Base-by-base conservation (phyloP, 2,888 invertebrate genomes). In the Lamellibrachia columna region DNA sequence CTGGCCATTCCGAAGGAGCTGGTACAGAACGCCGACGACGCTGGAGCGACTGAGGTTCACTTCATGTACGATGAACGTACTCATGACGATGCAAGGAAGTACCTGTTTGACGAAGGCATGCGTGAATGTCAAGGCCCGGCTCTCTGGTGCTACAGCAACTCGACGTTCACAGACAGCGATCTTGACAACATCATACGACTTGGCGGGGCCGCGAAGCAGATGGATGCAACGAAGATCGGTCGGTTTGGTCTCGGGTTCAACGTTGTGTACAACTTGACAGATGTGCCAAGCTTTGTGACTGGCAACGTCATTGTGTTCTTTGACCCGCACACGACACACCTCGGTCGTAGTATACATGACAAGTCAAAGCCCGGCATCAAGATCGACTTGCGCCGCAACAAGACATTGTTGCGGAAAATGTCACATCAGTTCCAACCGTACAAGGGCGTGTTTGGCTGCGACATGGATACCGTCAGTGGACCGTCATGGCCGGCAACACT, bases 181-280 rank as follows among this genome's bases (percentile, higher is more conserved):
- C 95, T 96, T 58, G 94, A 94, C 75, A 95, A 96, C 93, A 95
- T 96, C 15, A 95, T 94, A 95, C 7, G 96, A 96, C 92, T 95
- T 95, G 94, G 95, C 96, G 4, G 95, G 95, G 28, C 75, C 22
- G 75, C 75, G 75, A 75, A 75, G 75, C 75, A 75, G 75, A 75
- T 4, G 22, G 75, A 75, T 75, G 95, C 96, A 15, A 94, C 94
- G n/a, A 94, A 94, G 40, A 94, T 96, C 3, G 92, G 91, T 91
- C 91, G 95, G 91, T 96, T 96, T 94, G 96, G 96, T 52, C 94
- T 96, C 8, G 95, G 95, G 7, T 96, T 96, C 93, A 96, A 96
- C 94, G 95, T 95, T 53, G 96, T 96, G 4, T 96, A 96, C 93
- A 95, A 96, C 93, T 91, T 96, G n/a, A 96, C 96, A 53, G 96